A percentile compares a stretch with the other conserved stretches of the same genome.
These are phyloP conservation scores for Pantelozetes paolii DNA, from an alignment of 2,888 invertebrate genomes.

Conservation along the genomic window DNA sequence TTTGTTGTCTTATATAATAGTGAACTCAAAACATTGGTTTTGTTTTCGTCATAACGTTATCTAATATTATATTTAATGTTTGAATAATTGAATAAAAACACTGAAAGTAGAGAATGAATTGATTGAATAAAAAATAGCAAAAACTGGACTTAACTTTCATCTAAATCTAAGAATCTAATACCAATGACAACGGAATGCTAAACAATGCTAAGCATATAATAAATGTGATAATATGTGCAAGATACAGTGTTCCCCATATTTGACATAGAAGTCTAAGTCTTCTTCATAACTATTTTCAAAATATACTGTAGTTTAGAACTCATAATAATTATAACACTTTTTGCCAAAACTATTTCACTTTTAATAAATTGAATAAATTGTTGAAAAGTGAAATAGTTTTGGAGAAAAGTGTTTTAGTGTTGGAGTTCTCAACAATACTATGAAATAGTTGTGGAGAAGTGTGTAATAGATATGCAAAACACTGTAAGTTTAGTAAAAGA, in stretches of 20 bases:
- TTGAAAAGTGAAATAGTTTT: no score
- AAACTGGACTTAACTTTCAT: background rate
- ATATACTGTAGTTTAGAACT: no score
- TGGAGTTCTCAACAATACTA: no score
- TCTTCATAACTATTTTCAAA: no score
- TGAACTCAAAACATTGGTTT: background rate
- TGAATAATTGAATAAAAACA: conserved; percentile 6
- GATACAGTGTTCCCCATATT: no score
- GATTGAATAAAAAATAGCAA: background rate
- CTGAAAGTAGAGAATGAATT: background rate
- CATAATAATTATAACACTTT: no score
- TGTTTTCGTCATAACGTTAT: background rate
- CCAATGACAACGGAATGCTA: background rate
- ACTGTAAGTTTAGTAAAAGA: background rate
- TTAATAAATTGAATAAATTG: no score
- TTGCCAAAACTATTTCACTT: no score
- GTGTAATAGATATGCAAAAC: background rate
- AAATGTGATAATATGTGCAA: background rate
- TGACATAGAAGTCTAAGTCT: no score
- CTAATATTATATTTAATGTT: background rate
- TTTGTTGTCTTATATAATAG: conserved; percentile 2
- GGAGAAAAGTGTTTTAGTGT: no score
- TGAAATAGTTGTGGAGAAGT: background rate
- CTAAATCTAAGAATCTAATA: background rate
- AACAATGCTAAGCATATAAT: no score